These are phyloP conservation scores for Distichodus sexfasciatus DNA, from an alignment of 2,797 vertebrate genomes.

Conservation along the genomic window DNA sequence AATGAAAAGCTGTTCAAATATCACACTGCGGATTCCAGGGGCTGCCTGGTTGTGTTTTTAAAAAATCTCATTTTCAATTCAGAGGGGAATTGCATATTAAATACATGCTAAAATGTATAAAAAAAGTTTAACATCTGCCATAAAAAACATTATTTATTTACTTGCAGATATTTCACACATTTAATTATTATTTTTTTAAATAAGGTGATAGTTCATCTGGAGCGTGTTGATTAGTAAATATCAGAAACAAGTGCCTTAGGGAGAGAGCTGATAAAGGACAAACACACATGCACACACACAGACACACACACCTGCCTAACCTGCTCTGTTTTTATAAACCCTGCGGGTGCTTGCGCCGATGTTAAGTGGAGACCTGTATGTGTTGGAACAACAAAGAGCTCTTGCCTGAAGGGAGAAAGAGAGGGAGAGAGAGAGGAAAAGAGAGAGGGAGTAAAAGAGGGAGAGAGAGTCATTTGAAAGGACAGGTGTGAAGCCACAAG, in stretches of 20 bases:
- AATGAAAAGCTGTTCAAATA: constrained; percentile 83
- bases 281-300: background rate
- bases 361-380: constrained; percentile 40
- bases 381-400: constrained; percentile 38
- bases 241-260: constrained; percentile 39
- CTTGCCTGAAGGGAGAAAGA: constrained; percentile 30
- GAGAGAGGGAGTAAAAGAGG: background rate
- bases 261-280: constrained; percentile 11
- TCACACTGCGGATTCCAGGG: constrained; percentile 49
- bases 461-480: constrained; percentile 18
- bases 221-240: constrained; percentile 34
- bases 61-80: too few species aligned
- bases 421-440: background rate
- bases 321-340: constrained; percentile 35
- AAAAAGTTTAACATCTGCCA: too few species aligned
- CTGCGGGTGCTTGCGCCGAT: constrained; percentile 17
- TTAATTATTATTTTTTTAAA: background rate
- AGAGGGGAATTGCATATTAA: too few species aligned
- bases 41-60: constrained; percentile 55
- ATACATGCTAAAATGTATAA: too few species aligned
- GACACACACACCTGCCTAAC: constrained; percentile 24
- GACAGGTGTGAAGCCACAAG: constrained; percentile 53
- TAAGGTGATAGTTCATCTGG: constrained; percentile 5
- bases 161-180: too few species aligned
- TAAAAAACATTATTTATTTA: too few species aligned